Percentiles rank a stretch among this genome's conserved stretches.
phyloP scores from a whole-genome alignment of 2,888 invertebrate genomes.

The Pedicia rivosa region DNA sequence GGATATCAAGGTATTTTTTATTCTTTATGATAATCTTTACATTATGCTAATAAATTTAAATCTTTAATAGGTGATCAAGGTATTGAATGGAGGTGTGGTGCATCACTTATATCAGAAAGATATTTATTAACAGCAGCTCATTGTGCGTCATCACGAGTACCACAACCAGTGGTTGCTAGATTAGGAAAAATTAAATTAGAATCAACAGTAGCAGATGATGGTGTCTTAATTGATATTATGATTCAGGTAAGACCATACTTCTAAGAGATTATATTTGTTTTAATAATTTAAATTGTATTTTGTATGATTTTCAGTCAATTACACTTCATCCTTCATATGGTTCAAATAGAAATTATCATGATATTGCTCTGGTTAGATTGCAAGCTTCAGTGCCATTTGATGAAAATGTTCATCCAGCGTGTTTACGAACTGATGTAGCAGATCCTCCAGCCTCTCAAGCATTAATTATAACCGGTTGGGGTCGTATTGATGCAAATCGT shows the following conservation, averaged over 20 bases:
- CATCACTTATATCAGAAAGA: slow-evolving; percentile 11
- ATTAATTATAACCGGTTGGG: slow-evolving; percentile 17
- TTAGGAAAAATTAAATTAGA: slow-evolving; percentile 10
- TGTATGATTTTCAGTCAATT: slow-evolving; percentile 9
- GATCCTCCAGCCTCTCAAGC: slow-evolving; percentile 9
- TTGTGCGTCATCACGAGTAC: slow-evolving; percentile 7
- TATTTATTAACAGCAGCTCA: slow-evolving; percentile 12
- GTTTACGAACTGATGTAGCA: slow-evolving; percentile 13
- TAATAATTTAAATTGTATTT: neutral
- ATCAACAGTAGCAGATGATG: neutral
- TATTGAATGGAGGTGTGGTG: slow-evolving; percentile 9
- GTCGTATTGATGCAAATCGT: slow-evolving; percentile 11
- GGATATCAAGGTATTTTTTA: neutral
- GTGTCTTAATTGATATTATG: slow-evolving; percentile 5
- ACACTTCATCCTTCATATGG: slow-evolving; percentile 11
- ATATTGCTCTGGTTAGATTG: slow-evolving; percentile 16
- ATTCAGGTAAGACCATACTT: slow-evolving; percentile 6
- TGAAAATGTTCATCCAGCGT: slow-evolving; percentile 14
- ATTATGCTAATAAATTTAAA: slow-evolving; percentile 8
- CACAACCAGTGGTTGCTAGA: slow-evolving; percentile 9
- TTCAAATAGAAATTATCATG: slow-evolving; percentile 12
- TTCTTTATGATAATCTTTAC: neutral
- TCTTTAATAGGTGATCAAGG: slow-evolving; percentile 1
- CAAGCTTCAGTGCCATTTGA: slow-evolving; percentile 8
- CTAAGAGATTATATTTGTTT: neutral